These are phyloP conservation scores for Uloborus diversus DNA, from an alignment of 1,140 invertebrate species.

Conservation along the genomic window DNA sequence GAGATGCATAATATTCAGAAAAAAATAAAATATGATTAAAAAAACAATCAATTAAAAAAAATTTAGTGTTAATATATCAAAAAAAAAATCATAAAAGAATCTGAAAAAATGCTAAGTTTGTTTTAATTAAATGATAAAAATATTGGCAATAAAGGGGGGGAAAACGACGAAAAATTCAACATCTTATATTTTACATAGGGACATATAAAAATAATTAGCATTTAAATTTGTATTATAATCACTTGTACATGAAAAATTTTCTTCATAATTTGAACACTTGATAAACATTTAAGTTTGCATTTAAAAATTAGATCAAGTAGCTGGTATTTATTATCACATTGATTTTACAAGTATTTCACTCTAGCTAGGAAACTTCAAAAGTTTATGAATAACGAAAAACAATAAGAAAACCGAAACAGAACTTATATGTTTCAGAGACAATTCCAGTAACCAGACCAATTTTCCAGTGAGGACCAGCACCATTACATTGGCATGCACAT, in stretches of 20 bases:
- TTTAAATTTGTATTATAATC: not conserved
- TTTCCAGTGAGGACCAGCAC: constrained; percentile 24
- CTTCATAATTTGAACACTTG: constrained; percentile 1
- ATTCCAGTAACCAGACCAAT: not conserved
- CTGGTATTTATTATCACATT: constrained; percentile 17
- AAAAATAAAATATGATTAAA: not conserved
- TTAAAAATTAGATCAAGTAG: constrained; percentile 14
- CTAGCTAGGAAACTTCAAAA: not conserved
- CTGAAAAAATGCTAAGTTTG: not conserved
- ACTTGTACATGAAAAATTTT: constrained; percentile 15
- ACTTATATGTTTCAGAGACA: not conserved
- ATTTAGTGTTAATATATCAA: not conserved
- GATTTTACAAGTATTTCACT: not conserved
- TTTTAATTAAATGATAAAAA: not conserved
- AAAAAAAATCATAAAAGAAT: not conserved
- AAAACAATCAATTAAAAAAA: not conserved
- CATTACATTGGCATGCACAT: constrained; percentile 35
- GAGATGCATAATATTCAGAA: not conserved
- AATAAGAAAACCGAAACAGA: not conserved
- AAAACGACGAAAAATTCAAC: not conserved
- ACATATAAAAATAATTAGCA: constrained; percentile 22
- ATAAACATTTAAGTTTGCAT: constrained; percentile 3
- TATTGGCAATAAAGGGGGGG: not conserved
- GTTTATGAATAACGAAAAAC: not conserved
- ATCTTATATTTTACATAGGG: not conserved